Evolutionary conservation across 2,797 vertebrate species (phyloP).

Genomic region (Champsocephalus esox): DNA sequence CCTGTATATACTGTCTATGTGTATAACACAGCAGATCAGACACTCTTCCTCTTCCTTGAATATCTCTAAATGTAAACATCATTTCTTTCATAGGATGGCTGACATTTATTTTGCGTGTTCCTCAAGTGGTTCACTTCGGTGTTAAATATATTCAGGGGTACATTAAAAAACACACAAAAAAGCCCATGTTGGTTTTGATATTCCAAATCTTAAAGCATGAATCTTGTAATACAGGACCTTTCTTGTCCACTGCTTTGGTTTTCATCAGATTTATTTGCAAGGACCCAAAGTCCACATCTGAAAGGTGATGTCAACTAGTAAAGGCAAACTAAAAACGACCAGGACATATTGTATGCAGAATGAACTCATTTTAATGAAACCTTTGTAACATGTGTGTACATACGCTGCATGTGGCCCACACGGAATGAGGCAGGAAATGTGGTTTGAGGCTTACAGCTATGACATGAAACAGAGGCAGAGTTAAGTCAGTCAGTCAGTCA

Average conservation of each 20-base stretch:
- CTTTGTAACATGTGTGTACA: slow-evolving; percentile 1
- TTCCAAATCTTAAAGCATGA: background rate
- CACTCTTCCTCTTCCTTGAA: background rate
- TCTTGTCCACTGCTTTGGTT: background rate
- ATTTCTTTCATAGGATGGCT: background rate
- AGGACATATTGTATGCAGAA: background rate
- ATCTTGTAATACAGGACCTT: background rate
- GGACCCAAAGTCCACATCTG: background rate
- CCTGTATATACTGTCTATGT: no score
- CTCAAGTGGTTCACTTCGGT: background rate
- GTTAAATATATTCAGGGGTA: background rate
- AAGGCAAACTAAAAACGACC: background rate
- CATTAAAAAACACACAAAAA: background rate
- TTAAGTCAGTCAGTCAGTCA: slow-evolving; percentile 56
- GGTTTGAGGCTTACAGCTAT: slow-evolving; percentile 26
- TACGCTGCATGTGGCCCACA: slow-evolving; percentile 2
- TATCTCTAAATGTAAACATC: background rate
- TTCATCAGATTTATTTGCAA: background rate
- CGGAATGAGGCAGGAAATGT: slow-evolving; percentile 38
- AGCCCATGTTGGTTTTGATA: background rate
- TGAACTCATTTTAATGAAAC: slow-evolving; percentile 9
- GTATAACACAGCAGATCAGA: background rate
- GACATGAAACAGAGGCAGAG: background rate
- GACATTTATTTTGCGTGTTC: background rate
- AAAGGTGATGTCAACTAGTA: background rate